Evolutionary conservation across 2,888 invertebrate species (phyloP), one percentile per base, ranked within the genome.

Genomic region (Drosophila melanosoma): DNA sequence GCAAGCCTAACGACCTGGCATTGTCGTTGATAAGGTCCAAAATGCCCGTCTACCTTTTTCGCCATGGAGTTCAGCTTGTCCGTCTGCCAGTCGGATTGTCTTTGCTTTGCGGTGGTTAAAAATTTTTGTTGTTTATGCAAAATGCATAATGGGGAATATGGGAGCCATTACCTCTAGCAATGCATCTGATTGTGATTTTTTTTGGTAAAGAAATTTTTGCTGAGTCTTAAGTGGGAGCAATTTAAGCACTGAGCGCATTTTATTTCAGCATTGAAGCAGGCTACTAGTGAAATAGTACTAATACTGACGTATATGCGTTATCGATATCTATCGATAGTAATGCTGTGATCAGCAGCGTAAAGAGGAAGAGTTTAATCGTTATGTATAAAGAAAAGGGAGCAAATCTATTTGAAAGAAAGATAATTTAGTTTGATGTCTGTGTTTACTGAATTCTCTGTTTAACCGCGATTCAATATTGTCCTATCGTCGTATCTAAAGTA

Each of bases 1-100:
- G 88, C 83, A 87, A 82, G 87, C 90, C 90, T 89, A 88, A 90
- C 90, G 89, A 89, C 83, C 85, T 81, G 85, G 76, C 86, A 79
- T 81, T 83, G 86, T 82, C 78, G 88, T 89, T 82, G 83, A 89
- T 87, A 87, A 89, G 89, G 83, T 74, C 69, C 72, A 67, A 81
- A 81, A 74, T 77, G 71, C 51, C 68, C 62, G 73, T 73, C 76
- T 70, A 74, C 81, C 72, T 69, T 59, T 69, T 62, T 69, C 62
- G 33, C 45, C 57, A 64, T 64, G 61, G 67, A 61, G 67, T 45
- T 60, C 29, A n/a, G 49, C 48, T 53, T 32, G 63, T 54, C 42
- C 38, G 57, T 56, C 64, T 12, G 52, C 40, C 42, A 36, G 74
- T 58, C 54, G 42, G 32, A 38, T 36, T 74, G 66, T 60, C 64